Evolutionary conservation across 2,888 invertebrate species (phyloP).

Genomic region (Hermaeophaga mercurialis): DNA sequence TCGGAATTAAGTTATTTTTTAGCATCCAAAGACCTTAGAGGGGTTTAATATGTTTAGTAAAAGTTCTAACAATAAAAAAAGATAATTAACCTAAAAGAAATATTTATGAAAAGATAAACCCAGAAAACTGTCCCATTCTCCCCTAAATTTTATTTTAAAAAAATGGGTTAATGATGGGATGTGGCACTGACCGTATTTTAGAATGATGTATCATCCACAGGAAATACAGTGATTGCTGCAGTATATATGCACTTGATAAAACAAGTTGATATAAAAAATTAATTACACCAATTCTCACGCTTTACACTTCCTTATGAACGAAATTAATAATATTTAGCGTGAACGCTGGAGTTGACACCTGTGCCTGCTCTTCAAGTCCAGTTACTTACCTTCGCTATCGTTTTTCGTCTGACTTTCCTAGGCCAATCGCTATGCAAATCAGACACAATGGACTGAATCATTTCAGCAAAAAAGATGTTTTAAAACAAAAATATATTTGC

Average conservation of each 20-base stretch:
- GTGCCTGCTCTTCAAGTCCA: conserved; percentile 31
- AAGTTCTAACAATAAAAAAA: too few species aligned
- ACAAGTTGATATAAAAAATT: conserved; percentile 6
- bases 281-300: conserved; percentile 40
- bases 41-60: too few species aligned
- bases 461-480: too few species aligned
- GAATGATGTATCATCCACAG: conserved; percentile 22
- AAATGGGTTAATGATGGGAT: conserved; percentile 20
- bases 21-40: too few species aligned
- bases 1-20: too few species aligned
- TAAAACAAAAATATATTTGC: too few species aligned
- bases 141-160: too few species aligned
- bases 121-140: too few species aligned
- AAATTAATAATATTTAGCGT: conserved; percentile 37
- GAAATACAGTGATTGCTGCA: conserved; percentile 25
- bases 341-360: conserved; percentile 37
- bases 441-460: too few species aligned
- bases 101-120: too few species aligned
- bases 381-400: conserved; percentile 26
- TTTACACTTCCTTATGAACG: conserved; percentile 35
- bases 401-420: conserved; percentile 26
- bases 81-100: too few species aligned
- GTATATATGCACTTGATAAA: conserved; percentile 18
- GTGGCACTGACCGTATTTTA: conserved; percentile 9
- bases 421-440: too few species aligned